These are phyloP conservation scores for Caradrina kadenii DNA, from an alignment of 2,888 invertebrate species.

Conservation along the genomic window DNA sequence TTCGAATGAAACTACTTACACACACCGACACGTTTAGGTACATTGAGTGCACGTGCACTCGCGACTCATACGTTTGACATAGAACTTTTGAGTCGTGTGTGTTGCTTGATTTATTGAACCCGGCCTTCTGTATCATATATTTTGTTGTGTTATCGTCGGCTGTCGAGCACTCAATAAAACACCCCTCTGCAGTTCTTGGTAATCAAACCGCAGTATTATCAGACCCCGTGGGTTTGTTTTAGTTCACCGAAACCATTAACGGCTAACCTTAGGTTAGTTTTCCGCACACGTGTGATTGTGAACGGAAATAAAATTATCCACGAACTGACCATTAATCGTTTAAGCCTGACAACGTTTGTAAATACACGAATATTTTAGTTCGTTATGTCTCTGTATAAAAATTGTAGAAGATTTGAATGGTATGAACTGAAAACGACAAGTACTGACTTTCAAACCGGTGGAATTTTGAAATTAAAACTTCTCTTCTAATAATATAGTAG, in stretches of 20 bases:
- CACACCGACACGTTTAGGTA: neutral
- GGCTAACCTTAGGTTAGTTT: conserved; percentile 49
- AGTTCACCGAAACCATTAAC: conserved; percentile 71
- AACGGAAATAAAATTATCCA: conserved; percentile 54
- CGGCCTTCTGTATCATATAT: conserved; percentile 2
- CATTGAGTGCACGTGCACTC: neutral
- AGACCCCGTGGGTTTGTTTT: conserved; percentile 64
- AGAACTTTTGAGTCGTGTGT: neutral
- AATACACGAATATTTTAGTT: conserved; percentile 18
- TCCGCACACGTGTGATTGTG: conserved; percentile 53
- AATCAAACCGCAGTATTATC: conserved; percentile 73
- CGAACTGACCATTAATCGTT: conserved; percentile 31
- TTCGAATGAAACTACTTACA: neutral
- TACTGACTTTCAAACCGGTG: neutral
- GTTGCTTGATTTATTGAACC: neutral
- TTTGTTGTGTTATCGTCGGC: conserved; percentile 25
- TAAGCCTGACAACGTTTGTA: conserved; percentile 25
- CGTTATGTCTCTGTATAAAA: neutral
- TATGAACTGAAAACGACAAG: no score
- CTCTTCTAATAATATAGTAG: neutral
- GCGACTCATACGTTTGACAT: neutral
- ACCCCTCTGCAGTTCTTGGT: conserved; percentile 71
- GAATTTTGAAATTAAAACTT: neutral
- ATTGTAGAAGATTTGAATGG: no score
- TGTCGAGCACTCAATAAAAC: conserved; percentile 72